Percentiles rank a stretch among this genome's conserved stretches.
These are phyloP conservation scores for Poicephalus meyeri DNA, from an alignment of 2,113 vertebrate genomes.

Conservation along the genomic window DNA sequence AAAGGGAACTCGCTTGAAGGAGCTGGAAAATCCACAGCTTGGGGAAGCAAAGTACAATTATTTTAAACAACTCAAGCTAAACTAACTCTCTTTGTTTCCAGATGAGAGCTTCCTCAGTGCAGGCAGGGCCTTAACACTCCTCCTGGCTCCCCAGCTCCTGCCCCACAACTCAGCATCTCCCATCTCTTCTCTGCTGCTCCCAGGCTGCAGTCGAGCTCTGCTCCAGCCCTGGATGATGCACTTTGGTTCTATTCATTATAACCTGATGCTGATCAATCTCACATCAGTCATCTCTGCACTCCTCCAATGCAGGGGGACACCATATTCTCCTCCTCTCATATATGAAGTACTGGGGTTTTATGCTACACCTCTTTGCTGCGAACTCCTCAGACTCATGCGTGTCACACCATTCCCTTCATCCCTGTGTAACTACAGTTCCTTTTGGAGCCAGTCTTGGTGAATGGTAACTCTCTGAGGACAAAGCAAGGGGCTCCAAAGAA, in stretches of 20 bases:
- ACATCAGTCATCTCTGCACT: background rate
- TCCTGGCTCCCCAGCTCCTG: background rate
- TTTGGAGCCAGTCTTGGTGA: background rate
- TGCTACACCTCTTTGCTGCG: background rate
- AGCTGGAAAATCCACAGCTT: constrained; percentile 26
- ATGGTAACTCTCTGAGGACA: background rate
- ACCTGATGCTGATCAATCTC: background rate
- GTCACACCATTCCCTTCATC: background rate
- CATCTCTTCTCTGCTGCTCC: background rate
- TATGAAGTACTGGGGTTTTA: fast-evolving
- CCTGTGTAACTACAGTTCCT: background rate
- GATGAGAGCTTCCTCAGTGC: background rate
- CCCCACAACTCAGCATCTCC: background rate
- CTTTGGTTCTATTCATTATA: background rate
- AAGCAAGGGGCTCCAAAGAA: background rate
- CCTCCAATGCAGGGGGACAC: background rate
- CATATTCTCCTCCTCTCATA: background rate
- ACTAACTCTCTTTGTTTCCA: background rate
- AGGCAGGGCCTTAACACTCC: fast-evolving
- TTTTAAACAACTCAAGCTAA: constrained; percentile 56
- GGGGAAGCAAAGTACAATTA: constrained; percentile 33
- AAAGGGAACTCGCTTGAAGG: background rate
- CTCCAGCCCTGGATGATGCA: background rate
- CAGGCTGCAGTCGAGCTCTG: background rate
- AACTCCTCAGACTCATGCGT: background rate